These are phyloP conservation scores for Vultur gryphus DNA, from an alignment of 2,797 vertebrate genomes.

Conservation along the genomic window DNA sequence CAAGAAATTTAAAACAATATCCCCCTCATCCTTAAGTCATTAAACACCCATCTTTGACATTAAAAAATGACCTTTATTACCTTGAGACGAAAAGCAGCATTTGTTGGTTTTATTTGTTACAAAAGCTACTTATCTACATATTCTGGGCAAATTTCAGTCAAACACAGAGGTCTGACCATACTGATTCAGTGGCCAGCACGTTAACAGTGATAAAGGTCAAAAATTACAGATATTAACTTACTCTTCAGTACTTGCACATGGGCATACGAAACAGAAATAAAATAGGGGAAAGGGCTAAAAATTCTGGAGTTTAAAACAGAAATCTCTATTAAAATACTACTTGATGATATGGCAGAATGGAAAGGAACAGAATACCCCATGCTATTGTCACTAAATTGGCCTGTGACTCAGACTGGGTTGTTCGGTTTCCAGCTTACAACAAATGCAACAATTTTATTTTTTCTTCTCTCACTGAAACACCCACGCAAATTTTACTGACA, in stretches of 20 bases:
- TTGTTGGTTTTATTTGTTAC: background rate
- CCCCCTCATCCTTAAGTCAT: background rate
- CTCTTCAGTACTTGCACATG: background rate
- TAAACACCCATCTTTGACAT: background rate
- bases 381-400: background rate
- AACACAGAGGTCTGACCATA: background rate
- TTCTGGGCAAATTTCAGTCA: background rate
- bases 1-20: background rate
- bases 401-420: background rate
- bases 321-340: background rate
- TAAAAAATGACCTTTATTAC: background rate
- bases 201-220: background rate
- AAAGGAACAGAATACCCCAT: background rate
- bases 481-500: background rate
- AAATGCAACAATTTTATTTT: background rate
- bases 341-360: background rate
- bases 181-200: background rate
- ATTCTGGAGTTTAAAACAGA: background rate
- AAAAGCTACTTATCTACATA: background rate
- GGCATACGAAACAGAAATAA: background rate
- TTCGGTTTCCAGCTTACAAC: background rate
- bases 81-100: background rate
- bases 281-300: background rate
- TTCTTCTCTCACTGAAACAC: background rate
- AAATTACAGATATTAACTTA: background rate